Conservation (phyloP, 2,888 invertebrate genomes). For the Silvanus unidentatus region DNA sequence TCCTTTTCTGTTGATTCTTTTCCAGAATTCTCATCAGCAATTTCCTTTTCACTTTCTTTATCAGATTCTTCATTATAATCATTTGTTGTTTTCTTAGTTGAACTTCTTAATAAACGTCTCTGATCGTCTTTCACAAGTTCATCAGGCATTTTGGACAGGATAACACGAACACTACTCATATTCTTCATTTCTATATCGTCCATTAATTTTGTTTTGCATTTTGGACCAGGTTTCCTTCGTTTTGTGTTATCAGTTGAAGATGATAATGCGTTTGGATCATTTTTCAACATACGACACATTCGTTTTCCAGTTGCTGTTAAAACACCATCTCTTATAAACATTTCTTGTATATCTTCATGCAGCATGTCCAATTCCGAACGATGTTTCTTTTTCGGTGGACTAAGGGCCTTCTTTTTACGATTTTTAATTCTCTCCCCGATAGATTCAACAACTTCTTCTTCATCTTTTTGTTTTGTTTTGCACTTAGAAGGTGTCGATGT, state of each 20-base stretch:
- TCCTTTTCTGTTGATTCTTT: background rate
- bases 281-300: slow-evolving; percentile 54
- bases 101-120: slow-evolving; percentile 13
- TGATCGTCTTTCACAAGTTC: slow-evolving; percentile 20
- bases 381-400: slow-evolving; percentile 36
- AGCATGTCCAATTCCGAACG: slow-evolving; percentile 56
- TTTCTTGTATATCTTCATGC: slow-evolving; percentile 65
- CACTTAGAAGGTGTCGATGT: too few relatives aligned
- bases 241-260: slow-evolving; percentile 3
- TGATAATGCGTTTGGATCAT: slow-evolving; percentile 26
- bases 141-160: slow-evolving; percentile 31
- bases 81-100: slow-evolving; percentile 14
- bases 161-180: slow-evolving; percentile 27
- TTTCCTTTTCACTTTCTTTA: background rate
- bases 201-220: slow-evolving; percentile 22
- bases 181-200: slow-evolving; percentile 17
- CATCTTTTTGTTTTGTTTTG: too few relatives aligned
- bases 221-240: slow-evolving; percentile 18
- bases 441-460: slow-evolving; percentile 26
- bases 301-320: slow-evolving; percentile 59
- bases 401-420: slow-evolving; percentile 16
- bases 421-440: slow-evolving; percentile 29
- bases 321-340: slow-evolving; percentile 61
- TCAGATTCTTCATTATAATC: slow-evolving; percentile 9
- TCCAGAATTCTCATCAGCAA: background rate